phyloP scores from a whole-genome alignment of 2,113 vertebrate species.

The Odocoileus virginianus region DNA sequence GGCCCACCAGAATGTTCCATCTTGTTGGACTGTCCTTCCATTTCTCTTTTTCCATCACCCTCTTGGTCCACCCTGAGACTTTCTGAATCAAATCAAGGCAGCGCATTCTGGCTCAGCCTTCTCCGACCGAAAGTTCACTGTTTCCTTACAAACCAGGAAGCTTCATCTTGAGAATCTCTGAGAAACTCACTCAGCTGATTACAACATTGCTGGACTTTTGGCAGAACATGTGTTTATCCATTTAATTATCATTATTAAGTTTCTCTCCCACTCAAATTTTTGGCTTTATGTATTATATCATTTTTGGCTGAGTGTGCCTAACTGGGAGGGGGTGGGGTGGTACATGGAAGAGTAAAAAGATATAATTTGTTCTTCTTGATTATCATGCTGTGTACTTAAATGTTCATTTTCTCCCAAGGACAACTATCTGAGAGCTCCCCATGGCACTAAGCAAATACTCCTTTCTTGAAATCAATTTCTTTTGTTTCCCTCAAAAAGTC shows the following conservation, averaged over 20 bases:
- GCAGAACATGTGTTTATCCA: conserved; percentile 2
- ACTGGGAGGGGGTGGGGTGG: no score
- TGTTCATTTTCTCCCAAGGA: background rate
- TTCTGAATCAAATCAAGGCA: background rate
- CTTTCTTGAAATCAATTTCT: background rate
- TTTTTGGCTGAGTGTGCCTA: conserved; percentile 3
- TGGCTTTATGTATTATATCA: conserved; percentile 48
- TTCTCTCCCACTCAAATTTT: conserved; percentile 52
- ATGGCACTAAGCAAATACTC: background rate
- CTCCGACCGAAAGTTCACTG: background rate
- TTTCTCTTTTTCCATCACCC: background rate
- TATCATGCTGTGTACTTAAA: background rate
- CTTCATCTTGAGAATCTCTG: background rate
- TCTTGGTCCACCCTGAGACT: background rate
- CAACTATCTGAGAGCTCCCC: background rate
- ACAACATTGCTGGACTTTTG: background rate
- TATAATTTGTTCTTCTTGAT: background rate
- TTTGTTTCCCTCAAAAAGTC: conserved; percentile 26
- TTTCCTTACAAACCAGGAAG: background rate
- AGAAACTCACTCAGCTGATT: background rate
- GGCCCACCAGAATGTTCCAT: background rate
- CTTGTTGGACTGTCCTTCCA: background rate
- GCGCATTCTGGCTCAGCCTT: background rate
- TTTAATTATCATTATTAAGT: conserved; percentile 45
- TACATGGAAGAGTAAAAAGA: background rate